Conservation (phyloP, 2,113 vertebrate genomes). For the Campylomormyrus tamandua region DNA sequence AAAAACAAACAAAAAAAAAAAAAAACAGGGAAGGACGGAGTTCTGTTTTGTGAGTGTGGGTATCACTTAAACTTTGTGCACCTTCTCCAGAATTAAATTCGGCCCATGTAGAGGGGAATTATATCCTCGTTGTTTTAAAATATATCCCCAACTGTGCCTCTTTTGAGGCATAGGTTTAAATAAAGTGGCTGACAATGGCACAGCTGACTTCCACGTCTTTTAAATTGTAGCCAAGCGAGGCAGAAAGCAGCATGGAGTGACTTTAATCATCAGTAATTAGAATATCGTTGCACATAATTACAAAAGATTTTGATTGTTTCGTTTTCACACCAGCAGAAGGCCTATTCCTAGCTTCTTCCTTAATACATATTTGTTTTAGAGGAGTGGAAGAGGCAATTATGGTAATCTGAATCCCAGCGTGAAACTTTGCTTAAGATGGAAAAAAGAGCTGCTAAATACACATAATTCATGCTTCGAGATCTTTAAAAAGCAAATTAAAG, state of each 20-base stretch:
- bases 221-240: conserved; percentile 84
- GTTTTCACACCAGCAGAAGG: conserved; percentile 81
- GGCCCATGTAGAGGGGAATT: conserved; percentile 62
- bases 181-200: conserved; percentile 77
- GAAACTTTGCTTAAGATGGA: conserved; percentile 72
- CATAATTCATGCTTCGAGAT: conserved; percentile 61
- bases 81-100: conserved; percentile 38
- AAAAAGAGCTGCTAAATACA: conserved; percentile 49
- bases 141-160: conserved; percentile 72
- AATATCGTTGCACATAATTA: conserved; percentile 94
- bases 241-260: conserved; percentile 77
- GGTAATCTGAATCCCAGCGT: conserved; percentile 84
- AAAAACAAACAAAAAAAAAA: background rate
- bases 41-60: background rate
- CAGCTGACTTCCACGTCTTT: conserved; percentile 81
- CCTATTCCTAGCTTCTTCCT: conserved; percentile 71
- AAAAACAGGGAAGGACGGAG: background rate
- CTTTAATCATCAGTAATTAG: conserved; percentile 93
- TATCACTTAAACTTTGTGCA: conserved; percentile 42
- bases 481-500: conserved; percentile 71
- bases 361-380: conserved; percentile 92
- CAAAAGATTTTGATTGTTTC: conserved; percentile 96
- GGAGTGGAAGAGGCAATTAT: conserved; percentile 86
- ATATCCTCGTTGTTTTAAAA: conserved; percentile 68
- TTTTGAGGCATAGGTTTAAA: conserved; percentile 70